phyloP scores from a whole-genome alignment of 2,797 vertebrate genomes.

The Nothura maculosa region DNA sequence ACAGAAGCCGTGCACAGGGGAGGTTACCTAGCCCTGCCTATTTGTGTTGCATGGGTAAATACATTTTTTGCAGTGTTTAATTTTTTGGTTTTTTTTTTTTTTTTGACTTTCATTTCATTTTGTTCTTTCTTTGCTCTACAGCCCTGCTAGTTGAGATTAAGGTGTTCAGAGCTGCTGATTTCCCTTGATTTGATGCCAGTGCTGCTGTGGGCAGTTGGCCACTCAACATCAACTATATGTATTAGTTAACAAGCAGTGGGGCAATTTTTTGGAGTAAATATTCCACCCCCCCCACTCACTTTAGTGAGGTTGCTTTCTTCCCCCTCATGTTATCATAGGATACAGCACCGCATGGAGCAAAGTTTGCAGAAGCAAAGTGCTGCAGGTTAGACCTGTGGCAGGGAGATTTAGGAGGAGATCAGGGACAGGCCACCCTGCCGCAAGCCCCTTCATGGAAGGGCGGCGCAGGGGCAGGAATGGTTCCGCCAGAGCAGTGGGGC shows the following conservation, averaged over 20 bases:
- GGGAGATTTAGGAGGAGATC: not conserved
- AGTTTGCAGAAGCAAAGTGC: not conserved
- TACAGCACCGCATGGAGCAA: not conserved
- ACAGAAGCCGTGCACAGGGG: not conserved
- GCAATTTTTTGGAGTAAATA: not conserved
- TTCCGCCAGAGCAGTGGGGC: too few relatives aligned
- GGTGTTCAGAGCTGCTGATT: not conserved
- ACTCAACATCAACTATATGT: not conserved
- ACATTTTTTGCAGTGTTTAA: not conserved
- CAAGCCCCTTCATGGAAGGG: not conserved
- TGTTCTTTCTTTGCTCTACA: not conserved
- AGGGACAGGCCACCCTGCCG: not conserved
- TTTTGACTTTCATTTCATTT: not conserved
- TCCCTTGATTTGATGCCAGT: not conserved
- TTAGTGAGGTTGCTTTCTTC: not conserved
- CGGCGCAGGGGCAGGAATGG: not conserved
- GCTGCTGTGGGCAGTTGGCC: not conserved
- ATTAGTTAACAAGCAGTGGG: not conserved
- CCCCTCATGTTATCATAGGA: not conserved
- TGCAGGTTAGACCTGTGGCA: not conserved
- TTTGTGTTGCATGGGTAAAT: not conserved
- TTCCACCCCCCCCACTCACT: not conserved
- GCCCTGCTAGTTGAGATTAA: conserved; percentile 14
- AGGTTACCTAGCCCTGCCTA: not conserved
- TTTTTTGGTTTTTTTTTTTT: not conserved